Base-by-base conservation (phyloP, 2,888 invertebrate genomes). In the Siphonodentalium dalli region DNA sequence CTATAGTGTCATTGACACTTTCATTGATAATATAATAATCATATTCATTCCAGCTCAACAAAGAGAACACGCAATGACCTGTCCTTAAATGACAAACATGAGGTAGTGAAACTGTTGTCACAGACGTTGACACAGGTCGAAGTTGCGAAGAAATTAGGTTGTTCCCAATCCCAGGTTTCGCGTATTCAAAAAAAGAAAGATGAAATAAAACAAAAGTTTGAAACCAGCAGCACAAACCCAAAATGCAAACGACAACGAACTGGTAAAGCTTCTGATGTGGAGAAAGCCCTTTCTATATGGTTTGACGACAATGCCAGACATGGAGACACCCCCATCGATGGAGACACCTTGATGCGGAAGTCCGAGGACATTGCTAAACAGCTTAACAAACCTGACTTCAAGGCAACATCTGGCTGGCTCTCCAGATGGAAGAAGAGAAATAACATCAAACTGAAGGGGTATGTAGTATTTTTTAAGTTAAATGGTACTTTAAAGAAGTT, bases 211-310 rank as follows among this genome's bases (percentile, higher is more conserved):
- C 11, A 23, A 3, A 38, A 43, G 11, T 54, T 37, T 20, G 34
- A 58, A 27, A 27, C 48, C 1, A 55, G 45, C 37, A 9, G 23
- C 13, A n/a, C n/a, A n/a, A 59, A 55, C 39, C 59, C 55, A 20
- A 38, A 55, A 11, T 18, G 55, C 29, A 59, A 55, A 35, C 28
- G 54, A 18, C 51, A 55, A 11, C 24, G 51, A 23, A 37, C 49
- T 6, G 55, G 59, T 13, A 55, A 59, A 44, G 40, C 39, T 8
- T 28, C 29, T 2, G 37, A 49, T 1, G 52, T 53, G 6, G 52
- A 59, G 29, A 21, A 24, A 15, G 52, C 48, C 18, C 39, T 53
- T 9, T 27, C 31, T 26, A 18, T 24, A 7, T 56, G 53, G 53
- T 60, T 56, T 28, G 38, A 24, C 3, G 26, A 38, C 20, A n/a